Conservation (phyloP, 1,140 invertebrate species). For the Drosophila santomea region DNA sequence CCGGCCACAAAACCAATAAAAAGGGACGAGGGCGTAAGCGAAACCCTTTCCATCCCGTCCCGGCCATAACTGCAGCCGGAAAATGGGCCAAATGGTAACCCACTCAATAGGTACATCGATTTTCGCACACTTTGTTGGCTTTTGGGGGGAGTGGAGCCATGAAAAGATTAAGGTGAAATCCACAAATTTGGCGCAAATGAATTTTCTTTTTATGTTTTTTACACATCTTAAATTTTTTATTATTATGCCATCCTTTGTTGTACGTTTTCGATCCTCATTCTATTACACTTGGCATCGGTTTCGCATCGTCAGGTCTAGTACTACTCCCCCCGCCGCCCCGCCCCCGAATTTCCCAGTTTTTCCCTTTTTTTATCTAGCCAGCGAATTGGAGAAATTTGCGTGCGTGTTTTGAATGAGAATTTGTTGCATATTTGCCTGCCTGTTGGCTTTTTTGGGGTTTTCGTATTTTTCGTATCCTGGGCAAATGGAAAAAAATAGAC, state of each 20-base stretch:
- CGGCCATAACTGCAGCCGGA: conserved; percentile 15
- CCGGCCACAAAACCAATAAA: conserved; percentile 68
- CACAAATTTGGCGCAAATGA: conserved; percentile 83
- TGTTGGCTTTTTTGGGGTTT: conserved; percentile 30
- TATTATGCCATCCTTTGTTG: conserved; percentile 82
- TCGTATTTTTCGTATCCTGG: conserved; percentile 50
- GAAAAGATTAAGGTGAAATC: conserved; percentile 81
- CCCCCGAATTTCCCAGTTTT: not conserved
- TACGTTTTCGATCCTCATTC: conserved; percentile 81
- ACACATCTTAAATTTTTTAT: conserved; percentile 84
- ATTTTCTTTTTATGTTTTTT: conserved; percentile 84
- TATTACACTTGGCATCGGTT: conserved; percentile 72
- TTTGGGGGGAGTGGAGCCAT: conserved; percentile 9
- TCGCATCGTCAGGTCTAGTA: conserved; percentile 18
- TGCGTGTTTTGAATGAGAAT: conserved; percentile 83
- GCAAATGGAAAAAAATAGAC: conserved; percentile 81
- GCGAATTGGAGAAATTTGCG: conserved; percentile 83
- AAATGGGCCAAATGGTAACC: conserved; percentile 36
- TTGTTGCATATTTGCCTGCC: conserved; percentile 77
- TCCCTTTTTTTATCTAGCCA: conserved; percentile 16
- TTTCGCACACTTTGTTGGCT: conserved; percentile 72
- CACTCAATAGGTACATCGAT: conserved; percentile 72
- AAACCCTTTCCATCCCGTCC: conserved; percentile 70
- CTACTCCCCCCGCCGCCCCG: not conserved
- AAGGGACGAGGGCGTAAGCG: conserved; percentile 46